Percentiles rank a stretch among this genome's conserved stretches.
Conservation (phyloP, 2,888 invertebrate species). For the Tetanocera ferruginea region DNA sequence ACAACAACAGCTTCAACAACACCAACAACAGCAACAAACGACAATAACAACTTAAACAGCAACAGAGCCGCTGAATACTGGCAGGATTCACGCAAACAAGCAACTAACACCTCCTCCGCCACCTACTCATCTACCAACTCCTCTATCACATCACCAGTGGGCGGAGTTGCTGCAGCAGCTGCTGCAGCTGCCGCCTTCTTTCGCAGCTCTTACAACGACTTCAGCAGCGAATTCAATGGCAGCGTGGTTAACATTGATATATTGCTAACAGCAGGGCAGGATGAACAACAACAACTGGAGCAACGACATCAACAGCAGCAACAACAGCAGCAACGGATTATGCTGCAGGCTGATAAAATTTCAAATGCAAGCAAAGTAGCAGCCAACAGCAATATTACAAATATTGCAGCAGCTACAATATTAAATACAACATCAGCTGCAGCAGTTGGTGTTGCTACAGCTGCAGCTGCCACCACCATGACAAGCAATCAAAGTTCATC, state of each 20-base stretch:
- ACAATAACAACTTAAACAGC: constrained; percentile 51
- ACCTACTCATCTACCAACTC: not conserved
- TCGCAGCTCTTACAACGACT: constrained; percentile 66
- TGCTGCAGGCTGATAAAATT: constrained; percentile 59
- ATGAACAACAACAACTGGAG: constrained; percentile 51
- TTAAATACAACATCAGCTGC: constrained; percentile 38
- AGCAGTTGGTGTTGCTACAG: constrained; percentile 25
- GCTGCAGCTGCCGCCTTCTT: constrained; percentile 53
- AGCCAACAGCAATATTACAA: constrained; percentile 34
- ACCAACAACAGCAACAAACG: constrained; percentile 26
- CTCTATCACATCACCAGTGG: not conserved
- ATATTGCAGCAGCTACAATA: constrained; percentile 36
- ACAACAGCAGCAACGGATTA: constrained; percentile 47
- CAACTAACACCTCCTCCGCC: constrained; percentile 21
- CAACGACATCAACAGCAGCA: constrained; percentile 34
- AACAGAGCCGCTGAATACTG: not conserved
- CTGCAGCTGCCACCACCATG: not conserved
- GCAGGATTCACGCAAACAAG: not conserved
- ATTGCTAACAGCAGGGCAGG: constrained; percentile 65
- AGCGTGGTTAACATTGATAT: constrained; percentile 67
- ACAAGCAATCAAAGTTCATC: constrained; percentile 25
- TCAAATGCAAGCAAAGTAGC: constrained; percentile 58
- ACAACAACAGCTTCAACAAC: constrained; percentile 44
- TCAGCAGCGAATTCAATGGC: constrained; percentile 65
- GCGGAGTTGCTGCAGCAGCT: not conserved